Evolutionary conservation across 2,888 invertebrate species (phyloP).

Genomic region (Sialis fuliginosa): DNA sequence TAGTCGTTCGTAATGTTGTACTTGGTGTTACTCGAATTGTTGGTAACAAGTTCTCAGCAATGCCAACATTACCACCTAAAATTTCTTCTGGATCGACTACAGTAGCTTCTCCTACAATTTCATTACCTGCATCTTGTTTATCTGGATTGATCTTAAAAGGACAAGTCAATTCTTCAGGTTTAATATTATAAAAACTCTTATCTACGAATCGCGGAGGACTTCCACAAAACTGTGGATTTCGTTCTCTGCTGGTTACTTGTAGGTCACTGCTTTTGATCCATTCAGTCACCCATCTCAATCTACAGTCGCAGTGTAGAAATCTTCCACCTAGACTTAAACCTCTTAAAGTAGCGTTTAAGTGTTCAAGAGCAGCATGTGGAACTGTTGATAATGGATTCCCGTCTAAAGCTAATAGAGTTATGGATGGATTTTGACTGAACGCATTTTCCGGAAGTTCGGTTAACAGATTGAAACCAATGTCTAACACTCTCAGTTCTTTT

Average conservation of each 20-base stretch:
- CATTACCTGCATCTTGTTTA: constrained; percentile 20
- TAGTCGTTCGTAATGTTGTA: constrained; percentile 14
- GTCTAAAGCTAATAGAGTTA: constrained; percentile 75
- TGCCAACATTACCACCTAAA: constrained; percentile 16
- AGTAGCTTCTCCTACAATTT: constrained; percentile 33
- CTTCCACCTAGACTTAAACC: constrained; percentile 78
- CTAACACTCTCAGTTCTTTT: constrained; percentile 68
- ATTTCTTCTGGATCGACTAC: constrained; percentile 31
- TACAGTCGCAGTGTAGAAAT: constrained; percentile 77
- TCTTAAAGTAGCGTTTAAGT: constrained; percentile 64
- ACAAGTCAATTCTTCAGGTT: constrained; percentile 54
- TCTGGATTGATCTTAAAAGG: constrained; percentile 18
- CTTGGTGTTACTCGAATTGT: constrained; percentile 18
- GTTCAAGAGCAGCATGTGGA: constrained; percentile 57
- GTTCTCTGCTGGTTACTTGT: constrained; percentile 81
- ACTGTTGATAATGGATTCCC: constrained; percentile 79
- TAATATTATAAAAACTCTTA: constrained; percentile 72
- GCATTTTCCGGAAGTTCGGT: constrained; percentile 65
- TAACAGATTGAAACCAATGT: constrained; percentile 81
- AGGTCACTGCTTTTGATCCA: constrained; percentile 79
- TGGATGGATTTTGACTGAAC: constrained; percentile 63
- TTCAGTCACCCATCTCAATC: constrained; percentile 72
- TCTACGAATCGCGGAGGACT: constrained; percentile 63
- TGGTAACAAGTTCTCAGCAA: constrained; percentile 23
- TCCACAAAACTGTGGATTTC: constrained; percentile 86